Evolutionary conservation across 2,797 vertebrate genomes (phyloP).

Genomic region (Anguilla marmorata): DNA sequence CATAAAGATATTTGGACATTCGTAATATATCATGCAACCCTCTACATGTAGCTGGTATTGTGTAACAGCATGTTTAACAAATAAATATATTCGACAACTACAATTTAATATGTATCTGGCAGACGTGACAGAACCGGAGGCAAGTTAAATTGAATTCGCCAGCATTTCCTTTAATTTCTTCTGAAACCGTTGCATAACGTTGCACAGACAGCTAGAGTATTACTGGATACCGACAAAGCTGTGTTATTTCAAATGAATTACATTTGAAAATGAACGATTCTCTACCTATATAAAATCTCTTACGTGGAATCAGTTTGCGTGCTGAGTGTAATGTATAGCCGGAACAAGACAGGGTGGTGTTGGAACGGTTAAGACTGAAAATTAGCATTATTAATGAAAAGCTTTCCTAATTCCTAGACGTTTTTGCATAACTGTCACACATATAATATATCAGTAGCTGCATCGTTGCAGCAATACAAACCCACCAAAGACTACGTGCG

Average conservation of each 20-base stretch:
- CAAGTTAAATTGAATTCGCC: not conserved
- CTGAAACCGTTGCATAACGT: not conserved
- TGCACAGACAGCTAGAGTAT: not conserved
- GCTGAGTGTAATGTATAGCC: not conserved
- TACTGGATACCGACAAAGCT: not conserved
- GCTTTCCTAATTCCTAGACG: not conserved
- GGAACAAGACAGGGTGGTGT: not conserved
- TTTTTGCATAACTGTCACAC: not conserved
- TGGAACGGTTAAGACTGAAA: not conserved
- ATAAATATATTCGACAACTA: not conserved
- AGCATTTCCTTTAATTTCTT: not conserved
- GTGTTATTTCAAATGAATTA: not conserved
- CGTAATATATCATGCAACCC: not conserved
- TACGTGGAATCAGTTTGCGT: not conserved
- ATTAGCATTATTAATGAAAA: not conserved
- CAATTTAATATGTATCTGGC: not conserved
- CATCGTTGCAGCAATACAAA: not conserved
- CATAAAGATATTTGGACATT: not conserved
- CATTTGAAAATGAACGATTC: not conserved
- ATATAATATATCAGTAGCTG: not conserved
- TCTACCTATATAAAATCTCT: not conserved
- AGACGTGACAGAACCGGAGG: not conserved
- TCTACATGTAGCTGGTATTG: not conserved
- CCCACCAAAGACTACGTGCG: not conserved
- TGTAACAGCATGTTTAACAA: not conserved